These are phyloP conservation scores for Graphium colonna DNA, from an alignment of 2,888 invertebrate species.

Conservation along the genomic window DNA sequence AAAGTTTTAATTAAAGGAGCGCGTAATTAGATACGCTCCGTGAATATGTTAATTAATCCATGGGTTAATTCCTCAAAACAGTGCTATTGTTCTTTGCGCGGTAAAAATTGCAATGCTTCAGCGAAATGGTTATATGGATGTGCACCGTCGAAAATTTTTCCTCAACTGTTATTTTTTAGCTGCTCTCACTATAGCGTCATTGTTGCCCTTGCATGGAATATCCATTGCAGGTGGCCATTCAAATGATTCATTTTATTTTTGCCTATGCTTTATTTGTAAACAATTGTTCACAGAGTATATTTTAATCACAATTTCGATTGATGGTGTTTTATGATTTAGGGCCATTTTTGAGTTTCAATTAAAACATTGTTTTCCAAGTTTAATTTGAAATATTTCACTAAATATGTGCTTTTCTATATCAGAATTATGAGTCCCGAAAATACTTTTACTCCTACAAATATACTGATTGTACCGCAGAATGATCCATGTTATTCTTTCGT, in stretches of 20 bases:
- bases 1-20: conserved; percentile 72
- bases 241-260: no score
- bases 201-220: no score
- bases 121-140: conserved; percentile 38
- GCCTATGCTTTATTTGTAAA: no score
- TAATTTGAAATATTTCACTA: background rate
- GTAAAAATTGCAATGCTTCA: conserved; percentile 55
- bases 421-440: background rate
- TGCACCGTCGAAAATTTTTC: background rate
- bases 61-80: conserved; percentile 71
- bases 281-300: no score
- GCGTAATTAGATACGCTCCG: conserved; percentile 70
- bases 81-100: conserved; percentile 62
- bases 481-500: conserved; percentile 24
- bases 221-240: no score
- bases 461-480: background rate
- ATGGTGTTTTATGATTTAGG: no score
- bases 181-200: no score
- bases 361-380: no score
- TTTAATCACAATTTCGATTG: no score
- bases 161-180: no score
- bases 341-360: no score
- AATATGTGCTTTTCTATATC: background rate
- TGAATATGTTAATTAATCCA: conserved; percentile 76
- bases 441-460: background rate